Conservation (phyloP, 2,797 vertebrate genomes). For the Potorous gilbertii region DNA sequence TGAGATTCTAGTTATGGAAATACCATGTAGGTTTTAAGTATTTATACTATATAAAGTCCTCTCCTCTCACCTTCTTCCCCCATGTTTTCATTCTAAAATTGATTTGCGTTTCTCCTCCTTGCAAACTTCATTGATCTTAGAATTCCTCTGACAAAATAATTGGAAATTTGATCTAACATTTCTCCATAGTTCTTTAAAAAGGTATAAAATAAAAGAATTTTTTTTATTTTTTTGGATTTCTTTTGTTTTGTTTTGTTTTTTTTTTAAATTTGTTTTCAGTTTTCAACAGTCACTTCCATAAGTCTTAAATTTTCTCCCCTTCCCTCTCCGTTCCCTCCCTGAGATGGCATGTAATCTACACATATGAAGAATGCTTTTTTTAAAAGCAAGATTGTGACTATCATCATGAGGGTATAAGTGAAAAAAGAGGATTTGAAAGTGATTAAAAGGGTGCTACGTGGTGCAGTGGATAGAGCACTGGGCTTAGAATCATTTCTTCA, state of each 20-base stretch:
- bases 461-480: background rate
- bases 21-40: background rate
- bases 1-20: background rate
- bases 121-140: background rate
- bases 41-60: background rate
- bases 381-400: background rate
- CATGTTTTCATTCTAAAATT: constrained; percentile 9
- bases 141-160: background rate
- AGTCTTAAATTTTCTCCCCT: too few species aligned
- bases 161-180: background rate
- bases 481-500: background rate
- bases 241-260: too few species aligned
- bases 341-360: too few species aligned
- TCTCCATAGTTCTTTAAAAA: background rate
- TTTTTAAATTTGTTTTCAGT: too few species aligned
- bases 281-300: too few species aligned
- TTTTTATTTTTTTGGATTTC: background rate
- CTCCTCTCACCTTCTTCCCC: background rate
- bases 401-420: background rate
- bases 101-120: background rate
- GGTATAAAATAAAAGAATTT: background rate
- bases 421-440: background rate
- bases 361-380: background rate
- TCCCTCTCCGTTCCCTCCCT: too few species aligned
- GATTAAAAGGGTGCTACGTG: background rate